Evolutionary conservation across 2,113 vertebrate genomes (phyloP).

Genomic region (Recurvirostra avosetta): DNA sequence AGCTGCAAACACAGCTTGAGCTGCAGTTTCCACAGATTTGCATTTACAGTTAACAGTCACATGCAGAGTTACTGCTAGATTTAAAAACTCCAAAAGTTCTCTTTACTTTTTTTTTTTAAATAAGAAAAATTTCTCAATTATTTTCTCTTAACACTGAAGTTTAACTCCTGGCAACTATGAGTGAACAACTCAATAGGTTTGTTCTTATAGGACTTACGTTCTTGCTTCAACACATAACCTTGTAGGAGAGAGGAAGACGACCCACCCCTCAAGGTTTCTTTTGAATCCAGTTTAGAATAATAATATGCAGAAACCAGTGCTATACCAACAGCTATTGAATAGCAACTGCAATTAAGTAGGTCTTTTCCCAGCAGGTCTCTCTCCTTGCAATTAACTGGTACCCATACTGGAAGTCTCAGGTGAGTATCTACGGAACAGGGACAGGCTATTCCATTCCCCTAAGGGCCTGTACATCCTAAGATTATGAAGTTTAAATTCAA

Average conservation of each 20-base stretch:
- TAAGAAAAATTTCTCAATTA: background rate
- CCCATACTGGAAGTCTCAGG: background rate
- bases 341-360: constrained; percentile 7
- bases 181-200: background rate
- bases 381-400: background rate
- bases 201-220: background rate
- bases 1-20: constrained; percentile 4
- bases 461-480: background rate
- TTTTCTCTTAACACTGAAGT: background rate
- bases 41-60: background rate
- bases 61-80: background rate
- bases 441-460: background rate
- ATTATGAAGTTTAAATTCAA: background rate
- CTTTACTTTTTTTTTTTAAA: background rate
- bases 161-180: background rate
- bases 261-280: background rate
- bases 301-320: background rate
- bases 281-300: background rate
- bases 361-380: background rate
- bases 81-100: background rate
- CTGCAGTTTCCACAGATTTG: background rate
- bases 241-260: background rate
- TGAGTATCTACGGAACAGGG: background rate
- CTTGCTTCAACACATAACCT: background rate
- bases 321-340: background rate